Conservation (phyloP, 2,888 invertebrate species). For the Campaea margaritaria region DNA sequence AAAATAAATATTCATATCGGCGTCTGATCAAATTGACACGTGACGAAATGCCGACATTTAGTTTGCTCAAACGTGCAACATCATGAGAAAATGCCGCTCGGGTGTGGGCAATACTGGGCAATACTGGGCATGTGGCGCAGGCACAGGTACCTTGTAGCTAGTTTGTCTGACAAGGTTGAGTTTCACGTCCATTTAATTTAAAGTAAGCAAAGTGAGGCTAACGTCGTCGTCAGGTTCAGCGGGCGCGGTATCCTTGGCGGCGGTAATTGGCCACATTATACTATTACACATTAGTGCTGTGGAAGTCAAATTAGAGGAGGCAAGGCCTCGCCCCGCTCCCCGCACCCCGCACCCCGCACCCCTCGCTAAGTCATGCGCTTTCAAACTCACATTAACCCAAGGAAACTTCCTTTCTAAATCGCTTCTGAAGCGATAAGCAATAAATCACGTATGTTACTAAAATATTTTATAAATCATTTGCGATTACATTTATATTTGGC, state of each 20-base stretch:
- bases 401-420: slow-evolving; percentile 36
- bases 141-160: too few relatives aligned
- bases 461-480: slow-evolving; percentile 1
- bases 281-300: slow-evolving; percentile 25
- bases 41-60: too few relatives aligned
- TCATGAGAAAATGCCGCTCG: too few relatives aligned
- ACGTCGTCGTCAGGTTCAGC: slow-evolving; percentile 1
- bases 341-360: background rate
- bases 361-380: slow-evolving; percentile 12
- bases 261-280: slow-evolving; percentile 19
- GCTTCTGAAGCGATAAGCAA: slow-evolving; percentile 8
- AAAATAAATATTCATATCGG: too few relatives aligned
- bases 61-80: too few relatives aligned
- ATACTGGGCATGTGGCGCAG: too few relatives aligned
- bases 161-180: too few relatives aligned
- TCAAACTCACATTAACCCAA: slow-evolving; percentile 25
- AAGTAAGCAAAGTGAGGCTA: background rate
- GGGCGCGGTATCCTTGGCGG: slow-evolving; percentile 20
- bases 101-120: too few relatives aligned
- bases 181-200: too few relatives aligned
- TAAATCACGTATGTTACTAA: slow-evolving; percentile 7
- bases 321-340: slow-evolving; percentile 16
- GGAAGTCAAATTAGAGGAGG: slow-evolving; percentile 25
- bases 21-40: too few relatives aligned
- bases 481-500: background rate